These are phyloP conservation scores for Gopherus flavomarginatus DNA, from an alignment of 2,113 vertebrate genomes.

Conservation along the genomic window DNA sequence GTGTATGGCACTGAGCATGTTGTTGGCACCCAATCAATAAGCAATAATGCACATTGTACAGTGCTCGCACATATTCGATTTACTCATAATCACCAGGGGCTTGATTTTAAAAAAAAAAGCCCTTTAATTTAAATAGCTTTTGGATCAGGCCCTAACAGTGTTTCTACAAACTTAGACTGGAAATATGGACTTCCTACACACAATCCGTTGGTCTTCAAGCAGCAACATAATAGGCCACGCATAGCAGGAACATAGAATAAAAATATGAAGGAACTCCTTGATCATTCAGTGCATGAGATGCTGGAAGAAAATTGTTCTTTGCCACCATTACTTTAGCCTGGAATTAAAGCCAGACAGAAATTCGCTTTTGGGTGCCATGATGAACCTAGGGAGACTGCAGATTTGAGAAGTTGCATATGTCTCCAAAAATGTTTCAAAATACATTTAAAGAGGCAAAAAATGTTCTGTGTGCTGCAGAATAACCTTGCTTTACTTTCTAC, in stretches of 20 bases:
- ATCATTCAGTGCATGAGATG: neutral
- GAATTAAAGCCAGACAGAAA: neutral
- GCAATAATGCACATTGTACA: neutral
- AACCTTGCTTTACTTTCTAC: neutral
- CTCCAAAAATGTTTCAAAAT: neutral
- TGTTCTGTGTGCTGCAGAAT: neutral
- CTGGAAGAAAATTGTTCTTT: neutral
- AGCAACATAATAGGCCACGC: neutral
- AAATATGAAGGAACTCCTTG: neutral
- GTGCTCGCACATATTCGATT: neutral
- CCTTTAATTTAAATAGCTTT: neutral
- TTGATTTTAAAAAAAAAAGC: neutral
- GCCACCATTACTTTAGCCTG: neutral
- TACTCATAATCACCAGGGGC: no score
- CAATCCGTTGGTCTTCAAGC: neutral
- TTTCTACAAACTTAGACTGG: neutral
- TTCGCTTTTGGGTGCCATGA: neutral
- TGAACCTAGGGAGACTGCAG: neutral
- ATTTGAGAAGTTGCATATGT: neutral
- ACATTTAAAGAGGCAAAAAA: neutral
- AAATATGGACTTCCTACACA: neutral
- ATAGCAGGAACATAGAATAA: no score
- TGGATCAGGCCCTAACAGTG: neutral
- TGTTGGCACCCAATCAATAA: neutral
- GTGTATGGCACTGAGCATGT: neutral